Conservation (phyloP, 2,797 vertebrate species). For the Typhlichthys subterraneus region DNA sequence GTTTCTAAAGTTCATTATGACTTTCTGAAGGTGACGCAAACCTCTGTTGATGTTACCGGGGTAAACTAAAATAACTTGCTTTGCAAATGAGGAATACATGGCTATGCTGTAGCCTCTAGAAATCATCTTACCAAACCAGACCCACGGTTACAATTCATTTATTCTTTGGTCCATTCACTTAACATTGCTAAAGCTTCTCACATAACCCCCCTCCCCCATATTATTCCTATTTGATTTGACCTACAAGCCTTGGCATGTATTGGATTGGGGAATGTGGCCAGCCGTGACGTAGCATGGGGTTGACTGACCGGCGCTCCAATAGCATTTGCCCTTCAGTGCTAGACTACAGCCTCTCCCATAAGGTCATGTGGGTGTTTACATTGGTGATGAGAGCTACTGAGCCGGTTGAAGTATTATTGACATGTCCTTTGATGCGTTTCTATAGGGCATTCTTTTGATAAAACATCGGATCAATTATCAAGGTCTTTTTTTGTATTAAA, state of each 20-base stretch:
- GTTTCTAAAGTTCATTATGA: too few species aligned
- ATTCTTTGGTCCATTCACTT: constrained; percentile 28
- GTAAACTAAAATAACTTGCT: too few species aligned
- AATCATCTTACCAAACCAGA: constrained; percentile 28
- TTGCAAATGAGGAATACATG: too few species aligned
- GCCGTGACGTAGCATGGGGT: constrained; percentile 36
- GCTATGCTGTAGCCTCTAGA: too few species aligned
- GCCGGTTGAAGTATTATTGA: constrained; percentile 59
- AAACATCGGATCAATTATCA: background rate
- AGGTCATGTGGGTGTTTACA: constrained; percentile 49
- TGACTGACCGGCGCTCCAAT: constrained; percentile 29
- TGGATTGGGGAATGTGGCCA: constrained; percentile 32
- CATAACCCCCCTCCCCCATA: constrained; percentile 5
- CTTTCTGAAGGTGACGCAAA: too few species aligned
- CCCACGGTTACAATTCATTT: constrained; percentile 20
- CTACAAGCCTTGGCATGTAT: constrained; percentile 22
- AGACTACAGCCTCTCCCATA: constrained; percentile 38
- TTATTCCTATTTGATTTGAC: constrained; percentile 13
- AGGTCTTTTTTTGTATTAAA: background rate
- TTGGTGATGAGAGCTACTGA: constrained; percentile 35
- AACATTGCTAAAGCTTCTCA: constrained; percentile 21
- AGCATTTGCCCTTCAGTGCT: constrained; percentile 32
- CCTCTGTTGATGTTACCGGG: too few species aligned
- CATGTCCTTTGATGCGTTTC: constrained; percentile 19
- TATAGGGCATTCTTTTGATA: background rate